Evolutionary conservation across 2,888 invertebrate genomes (phyloP).

Genomic region (Callinectes sapidus): DNA sequence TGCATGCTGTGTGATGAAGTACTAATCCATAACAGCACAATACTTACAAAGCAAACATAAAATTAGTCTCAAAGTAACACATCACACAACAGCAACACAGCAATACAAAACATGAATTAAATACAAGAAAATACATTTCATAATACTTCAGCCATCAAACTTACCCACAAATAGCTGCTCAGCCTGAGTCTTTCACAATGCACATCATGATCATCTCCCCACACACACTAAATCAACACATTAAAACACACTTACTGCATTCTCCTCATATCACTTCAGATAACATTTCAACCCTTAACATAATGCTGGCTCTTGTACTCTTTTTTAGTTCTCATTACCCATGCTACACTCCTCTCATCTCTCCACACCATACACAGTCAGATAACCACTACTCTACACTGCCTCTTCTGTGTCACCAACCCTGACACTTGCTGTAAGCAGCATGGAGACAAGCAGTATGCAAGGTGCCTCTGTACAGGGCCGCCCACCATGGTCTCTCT

Average conservation of each 20-base stretch:
- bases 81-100: background rate
- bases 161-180: background rate
- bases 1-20: background rate
- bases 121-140: background rate
- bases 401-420: background rate
- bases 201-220: background rate
- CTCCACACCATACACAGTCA: background rate
- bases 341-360: no score
- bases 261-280: background rate
- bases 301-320: background rate
- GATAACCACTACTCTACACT: background rate
- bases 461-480: background rate
- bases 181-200: background rate
- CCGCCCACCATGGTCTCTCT: background rate
- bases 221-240: background rate
- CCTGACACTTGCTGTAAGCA: background rate
- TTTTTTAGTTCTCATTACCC: background rate
- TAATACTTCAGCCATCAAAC: background rate
- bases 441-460: background rate
- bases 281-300: background rate
- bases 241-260: background rate
- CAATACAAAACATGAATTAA: background rate
- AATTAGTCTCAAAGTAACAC: background rate
- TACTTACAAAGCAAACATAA: background rate
- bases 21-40: background rate